A percentile compares a stretch with the other conserved stretches of the same genome.
Conservation (phyloP, 2,888 invertebrate genomes). For the Morpho deidamia region DNA sequence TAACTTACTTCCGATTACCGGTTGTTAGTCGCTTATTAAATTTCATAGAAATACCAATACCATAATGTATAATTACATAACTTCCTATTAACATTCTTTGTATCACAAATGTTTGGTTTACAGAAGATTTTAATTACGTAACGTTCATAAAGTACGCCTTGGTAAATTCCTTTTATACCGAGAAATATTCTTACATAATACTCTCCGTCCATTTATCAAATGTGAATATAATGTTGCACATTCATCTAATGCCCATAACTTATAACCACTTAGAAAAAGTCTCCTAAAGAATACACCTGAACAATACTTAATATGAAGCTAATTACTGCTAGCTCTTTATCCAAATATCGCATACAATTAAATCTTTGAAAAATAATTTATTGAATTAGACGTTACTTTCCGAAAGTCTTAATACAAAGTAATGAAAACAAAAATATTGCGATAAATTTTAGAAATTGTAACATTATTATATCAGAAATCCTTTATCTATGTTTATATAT, state of each 20-base stretch:
- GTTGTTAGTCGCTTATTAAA: conserved; percentile 25
- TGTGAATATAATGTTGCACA: conserved; percentile 8
- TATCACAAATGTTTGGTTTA: conserved; percentile 37
- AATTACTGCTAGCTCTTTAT: too few relatives aligned
- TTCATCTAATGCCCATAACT: not conserved
- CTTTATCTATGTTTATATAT: too few relatives aligned
- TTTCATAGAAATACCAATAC: conserved; percentile 18
- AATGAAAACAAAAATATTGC: too few relatives aligned
- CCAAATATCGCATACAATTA: too few relatives aligned
- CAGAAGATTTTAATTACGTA: conserved; percentile 40
- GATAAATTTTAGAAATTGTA: too few relatives aligned
- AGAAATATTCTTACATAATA: conserved; percentile 25
- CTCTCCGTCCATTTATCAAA: conserved; percentile 10
- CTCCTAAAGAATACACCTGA: too few relatives aligned
- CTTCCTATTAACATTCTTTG: conserved; percentile 37
- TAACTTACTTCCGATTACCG: conserved; percentile 28
- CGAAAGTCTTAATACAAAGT: too few relatives aligned
- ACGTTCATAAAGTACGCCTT: conserved; percentile 22
- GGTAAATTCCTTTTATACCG: conserved; percentile 22
- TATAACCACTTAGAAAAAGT: too few relatives aligned
- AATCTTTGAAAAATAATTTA: too few relatives aligned
- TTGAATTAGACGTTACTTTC: too few relatives aligned
- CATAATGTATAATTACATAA: conserved; percentile 38
- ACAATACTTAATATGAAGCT: too few relatives aligned
- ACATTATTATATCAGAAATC: too few relatives aligned